These are phyloP conservation scores for Reticulitermes speratus DNA, from an alignment of 1,140 invertebrate species.

Conservation along the genomic window DNA sequence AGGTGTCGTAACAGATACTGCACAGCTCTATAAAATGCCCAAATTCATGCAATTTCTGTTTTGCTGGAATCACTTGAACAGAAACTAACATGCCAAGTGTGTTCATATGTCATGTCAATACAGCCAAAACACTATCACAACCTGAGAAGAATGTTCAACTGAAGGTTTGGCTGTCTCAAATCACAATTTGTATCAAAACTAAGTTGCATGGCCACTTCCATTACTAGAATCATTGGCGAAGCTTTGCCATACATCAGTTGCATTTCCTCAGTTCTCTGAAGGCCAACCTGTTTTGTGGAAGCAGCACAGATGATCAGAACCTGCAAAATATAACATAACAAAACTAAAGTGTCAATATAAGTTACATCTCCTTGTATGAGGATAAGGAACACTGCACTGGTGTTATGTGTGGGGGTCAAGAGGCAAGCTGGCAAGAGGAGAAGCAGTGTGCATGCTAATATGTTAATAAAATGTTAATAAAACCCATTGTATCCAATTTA, in stretches of 20 bases:
- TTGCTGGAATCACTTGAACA: not conserved
- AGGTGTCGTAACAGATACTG: too few relatives aligned
- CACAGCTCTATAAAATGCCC: too few relatives aligned
- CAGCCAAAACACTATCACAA: not conserved
- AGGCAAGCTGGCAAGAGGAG: too few relatives aligned
- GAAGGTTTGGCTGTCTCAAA: constrained; percentile 60
- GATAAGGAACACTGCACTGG: too few relatives aligned
- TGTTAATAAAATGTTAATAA: too few relatives aligned
- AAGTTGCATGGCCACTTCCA: constrained; percentile 70
- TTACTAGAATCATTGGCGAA: constrained; percentile 66
- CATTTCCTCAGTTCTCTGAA: constrained; percentile 42
- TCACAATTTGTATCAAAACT: constrained; percentile 64
- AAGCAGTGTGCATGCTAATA: too few relatives aligned
- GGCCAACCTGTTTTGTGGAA: not conserved
- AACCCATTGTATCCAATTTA: too few relatives aligned
- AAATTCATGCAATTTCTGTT: too few relatives aligned
- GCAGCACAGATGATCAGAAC: not conserved
- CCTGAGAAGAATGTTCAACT: constrained; percentile 74
- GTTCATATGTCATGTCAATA: not conserved
- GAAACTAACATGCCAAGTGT: not conserved
- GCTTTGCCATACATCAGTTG: constrained; percentile 59
- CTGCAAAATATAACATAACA: not conserved
- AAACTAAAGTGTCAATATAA: not conserved
- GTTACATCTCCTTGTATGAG: too few relatives aligned
- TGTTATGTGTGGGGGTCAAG: too few relatives aligned